phyloP scores from a whole-genome alignment of 2,797 vertebrate species.

The Dendrocincla fuliginosa region DNA sequence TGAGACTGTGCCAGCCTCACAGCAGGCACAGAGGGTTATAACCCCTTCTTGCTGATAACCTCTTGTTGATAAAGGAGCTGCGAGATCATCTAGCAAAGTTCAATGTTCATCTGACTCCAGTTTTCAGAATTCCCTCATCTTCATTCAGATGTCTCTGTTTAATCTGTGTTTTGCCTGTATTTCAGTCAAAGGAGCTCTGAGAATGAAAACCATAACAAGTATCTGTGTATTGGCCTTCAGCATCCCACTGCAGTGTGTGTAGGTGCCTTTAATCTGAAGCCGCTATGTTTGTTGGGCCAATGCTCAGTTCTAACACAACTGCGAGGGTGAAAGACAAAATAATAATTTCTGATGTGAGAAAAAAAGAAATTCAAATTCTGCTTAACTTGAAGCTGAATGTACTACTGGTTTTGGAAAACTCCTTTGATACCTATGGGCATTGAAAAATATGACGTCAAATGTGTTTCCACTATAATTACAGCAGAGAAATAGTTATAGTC shows the following conservation, averaged over 20 bases:
- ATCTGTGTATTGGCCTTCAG: not conserved
- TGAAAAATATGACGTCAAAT: not conserved
- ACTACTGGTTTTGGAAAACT: not conserved
- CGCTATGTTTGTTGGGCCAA: not conserved
- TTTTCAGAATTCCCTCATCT: not conserved
- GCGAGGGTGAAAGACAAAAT: not conserved
- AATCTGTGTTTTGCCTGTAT: not conserved
- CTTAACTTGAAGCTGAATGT: not conserved
- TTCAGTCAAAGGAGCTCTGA: not conserved
- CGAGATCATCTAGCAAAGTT: not conserved
- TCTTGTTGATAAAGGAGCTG: not conserved
- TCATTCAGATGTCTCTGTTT: not conserved
- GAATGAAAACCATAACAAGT: fast-evolving
- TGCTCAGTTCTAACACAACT: not conserved
- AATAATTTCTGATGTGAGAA: not conserved
- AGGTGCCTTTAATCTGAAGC: not conserved
- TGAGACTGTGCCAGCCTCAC: not conserved
- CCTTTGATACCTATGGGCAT: not conserved
- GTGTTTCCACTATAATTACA: not conserved
- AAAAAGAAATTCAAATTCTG: not conserved
- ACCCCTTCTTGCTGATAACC: not conserved
- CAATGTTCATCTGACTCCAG: not conserved
- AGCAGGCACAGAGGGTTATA: not conserved
- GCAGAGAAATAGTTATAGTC: not conserved
- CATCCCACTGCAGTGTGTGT: not conserved